These are phyloP conservation scores for Aradophagus sp. DNA, from an alignment of 1,140 invertebrate species.

Conservation along the genomic window DNA sequence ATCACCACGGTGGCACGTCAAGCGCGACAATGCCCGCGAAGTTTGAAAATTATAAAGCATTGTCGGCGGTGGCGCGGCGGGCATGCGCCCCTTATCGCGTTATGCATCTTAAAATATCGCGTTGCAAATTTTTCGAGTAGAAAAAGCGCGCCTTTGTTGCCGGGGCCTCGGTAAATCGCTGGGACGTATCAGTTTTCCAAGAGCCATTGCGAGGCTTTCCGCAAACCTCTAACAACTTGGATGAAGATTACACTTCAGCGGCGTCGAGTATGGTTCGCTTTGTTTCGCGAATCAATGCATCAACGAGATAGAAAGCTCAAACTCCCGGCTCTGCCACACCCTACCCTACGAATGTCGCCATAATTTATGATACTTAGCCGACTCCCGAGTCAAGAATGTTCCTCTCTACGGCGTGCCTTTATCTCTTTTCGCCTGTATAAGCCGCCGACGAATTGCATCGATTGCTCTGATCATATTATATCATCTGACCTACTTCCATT, in stretches of 20 bases:
- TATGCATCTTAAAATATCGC: slow-evolving; percentile 40
- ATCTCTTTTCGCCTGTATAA: slow-evolving; percentile 48
- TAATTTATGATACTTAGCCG: slow-evolving; percentile 56
- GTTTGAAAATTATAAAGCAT: neutral
- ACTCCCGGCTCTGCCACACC: no score
- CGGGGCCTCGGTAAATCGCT: slow-evolving; percentile 20
- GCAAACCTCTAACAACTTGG: slow-evolving; percentile 52
- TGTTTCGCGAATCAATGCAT: slow-evolving; percentile 58
- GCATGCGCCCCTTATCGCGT: slow-evolving; percentile 34
- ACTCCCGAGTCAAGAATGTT: slow-evolving; percentile 48
- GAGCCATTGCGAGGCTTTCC: slow-evolving; percentile 46
- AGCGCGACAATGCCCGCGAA: no score
- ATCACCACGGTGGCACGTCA: neutral
- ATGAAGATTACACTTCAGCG: slow-evolving; percentile 56
- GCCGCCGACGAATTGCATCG: slow-evolving; percentile 44
- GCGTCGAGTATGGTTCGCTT: slow-evolving; percentile 46
- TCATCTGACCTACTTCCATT: slow-evolving; percentile 41
- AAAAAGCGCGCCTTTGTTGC: slow-evolving; percentile 44
- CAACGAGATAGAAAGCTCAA: slow-evolving; percentile 53
- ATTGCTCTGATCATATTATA: slow-evolving; percentile 52
- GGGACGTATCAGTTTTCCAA: slow-evolving; percentile 54
- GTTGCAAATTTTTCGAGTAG: slow-evolving; percentile 53
- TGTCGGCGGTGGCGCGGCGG: neutral
- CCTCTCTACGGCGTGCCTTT: slow-evolving; percentile 35
- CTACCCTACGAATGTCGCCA: slow-evolving; percentile 30